Evolutionary conservation across 2,888 invertebrate genomes (phyloP).

Genomic region (Stenotaenia linearis): DNA sequence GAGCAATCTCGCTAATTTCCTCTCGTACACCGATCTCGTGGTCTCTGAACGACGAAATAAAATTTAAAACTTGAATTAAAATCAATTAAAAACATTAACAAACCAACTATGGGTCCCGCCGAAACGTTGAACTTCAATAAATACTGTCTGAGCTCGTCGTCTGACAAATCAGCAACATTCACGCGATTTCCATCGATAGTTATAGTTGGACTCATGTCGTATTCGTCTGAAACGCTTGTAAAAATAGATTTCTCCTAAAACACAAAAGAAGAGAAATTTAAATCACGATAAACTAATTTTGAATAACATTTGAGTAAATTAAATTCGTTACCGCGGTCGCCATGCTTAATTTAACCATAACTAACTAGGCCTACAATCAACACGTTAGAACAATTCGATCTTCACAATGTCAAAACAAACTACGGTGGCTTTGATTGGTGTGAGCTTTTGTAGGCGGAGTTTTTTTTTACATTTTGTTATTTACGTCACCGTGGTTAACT

Average conservation of each 20-base stretch:
- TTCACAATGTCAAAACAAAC: no score
- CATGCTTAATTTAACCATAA: neutral
- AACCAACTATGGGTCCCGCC: constrained; percentile 27
- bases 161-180: constrained; percentile 10
- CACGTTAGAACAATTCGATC: neutral
- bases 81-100: neutral
- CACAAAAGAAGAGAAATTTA: neutral
- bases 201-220: neutral
- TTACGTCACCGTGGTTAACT: neutral
- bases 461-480: neutral
- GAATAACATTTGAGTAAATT: neutral
- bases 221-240: neutral
- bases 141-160: constrained; percentile 19
- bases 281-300: neutral
- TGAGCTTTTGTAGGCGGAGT: neutral
- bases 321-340: neutral
- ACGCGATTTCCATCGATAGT: neutral
- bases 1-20: neutral
- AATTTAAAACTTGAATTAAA: no score
- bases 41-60: no score
- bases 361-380: neutral
- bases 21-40: neutral
- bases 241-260: neutral
- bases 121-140: neutral
- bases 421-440: neutral